phyloP scores from a whole-genome alignment of 2,888 invertebrate genomes.

The Apoda limacodes region DNA sequence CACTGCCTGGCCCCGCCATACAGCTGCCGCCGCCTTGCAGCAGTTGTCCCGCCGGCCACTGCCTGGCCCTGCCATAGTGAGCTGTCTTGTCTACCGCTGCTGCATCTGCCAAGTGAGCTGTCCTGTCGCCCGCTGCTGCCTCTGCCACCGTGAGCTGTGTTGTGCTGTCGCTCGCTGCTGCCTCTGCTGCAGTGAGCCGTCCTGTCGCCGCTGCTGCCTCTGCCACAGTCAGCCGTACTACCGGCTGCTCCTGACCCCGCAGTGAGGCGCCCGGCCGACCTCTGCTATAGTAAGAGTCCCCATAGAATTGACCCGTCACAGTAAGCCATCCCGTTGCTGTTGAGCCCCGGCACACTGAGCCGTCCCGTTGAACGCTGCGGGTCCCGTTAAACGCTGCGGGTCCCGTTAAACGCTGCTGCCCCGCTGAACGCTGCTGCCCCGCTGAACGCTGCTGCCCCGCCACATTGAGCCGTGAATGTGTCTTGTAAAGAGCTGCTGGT shows the following conservation, averaged over 20 bases:
- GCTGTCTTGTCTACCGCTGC: not conserved
- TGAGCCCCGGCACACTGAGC: no score
- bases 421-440: no score
- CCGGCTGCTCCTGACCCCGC: not conserved
- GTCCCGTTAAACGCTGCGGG: no score
- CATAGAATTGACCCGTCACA: no score
- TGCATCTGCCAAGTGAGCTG: not conserved
- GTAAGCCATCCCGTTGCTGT: no score
- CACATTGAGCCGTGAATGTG: no score
- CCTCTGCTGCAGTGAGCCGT: not conserved
- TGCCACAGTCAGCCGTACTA: not conserved
- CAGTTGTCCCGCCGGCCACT: no score
- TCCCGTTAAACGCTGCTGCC: no score
- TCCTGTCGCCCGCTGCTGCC: not conserved
- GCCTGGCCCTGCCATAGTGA: not conserved
- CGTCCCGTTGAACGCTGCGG: no score
- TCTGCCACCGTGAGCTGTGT: not conserved
- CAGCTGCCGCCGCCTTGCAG: conserved; percentile 8
- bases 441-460: no score
- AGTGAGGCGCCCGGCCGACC: not conserved
- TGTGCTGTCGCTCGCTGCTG: not conserved
- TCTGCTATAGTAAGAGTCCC: no score
- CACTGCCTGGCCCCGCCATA: not conserved
- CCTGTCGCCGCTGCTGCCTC: not conserved
- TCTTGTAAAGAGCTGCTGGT: no score